Conservation (phyloP, 1,140 invertebrate genomes). For the Bicyclus anynana region DNA sequence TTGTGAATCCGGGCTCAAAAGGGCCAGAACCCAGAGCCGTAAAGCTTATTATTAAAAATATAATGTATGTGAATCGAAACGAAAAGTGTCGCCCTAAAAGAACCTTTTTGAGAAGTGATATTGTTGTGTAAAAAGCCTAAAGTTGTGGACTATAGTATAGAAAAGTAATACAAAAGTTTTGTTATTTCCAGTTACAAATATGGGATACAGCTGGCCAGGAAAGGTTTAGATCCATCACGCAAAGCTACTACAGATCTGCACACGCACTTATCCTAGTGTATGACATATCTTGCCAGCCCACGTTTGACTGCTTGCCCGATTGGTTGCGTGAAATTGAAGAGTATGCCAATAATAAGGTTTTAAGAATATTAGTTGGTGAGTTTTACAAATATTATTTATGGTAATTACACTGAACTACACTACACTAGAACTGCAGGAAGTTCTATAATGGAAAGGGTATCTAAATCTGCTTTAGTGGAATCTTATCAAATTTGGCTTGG, state of each 20-base stretch:
- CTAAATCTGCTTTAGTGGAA: no score
- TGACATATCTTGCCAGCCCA: constrained; percentile 97
- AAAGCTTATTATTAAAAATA: no score
- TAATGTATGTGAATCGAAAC: no score
- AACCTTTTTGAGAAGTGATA: no score
- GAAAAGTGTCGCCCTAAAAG: no score
- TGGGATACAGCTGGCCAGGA: constrained; percentile 99
- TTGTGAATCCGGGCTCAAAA: no score
- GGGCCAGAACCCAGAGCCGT: no score
- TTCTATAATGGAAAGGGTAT: no score
- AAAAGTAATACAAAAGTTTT: constrained; percentile 2
- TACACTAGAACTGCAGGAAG: no score
- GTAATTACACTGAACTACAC: no score
- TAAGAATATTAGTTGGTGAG: constrained; percentile 93
- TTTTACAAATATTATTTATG: background rate
- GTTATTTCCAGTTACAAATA: constrained; percentile 90
- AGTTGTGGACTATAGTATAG: background rate
- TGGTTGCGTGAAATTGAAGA: constrained; percentile 98
- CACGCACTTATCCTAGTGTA: constrained; percentile 98
- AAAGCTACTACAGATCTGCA: constrained; percentile 98
- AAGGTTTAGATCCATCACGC: constrained; percentile 97
- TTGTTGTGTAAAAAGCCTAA: no score
- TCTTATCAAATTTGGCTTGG: no score
- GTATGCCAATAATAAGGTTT: constrained; percentile 96
- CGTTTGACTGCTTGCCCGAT: constrained; percentile 96